Evolutionary conservation across 2,888 invertebrate species (phyloP).

Genomic region (Drosophila mercatorum): DNA sequence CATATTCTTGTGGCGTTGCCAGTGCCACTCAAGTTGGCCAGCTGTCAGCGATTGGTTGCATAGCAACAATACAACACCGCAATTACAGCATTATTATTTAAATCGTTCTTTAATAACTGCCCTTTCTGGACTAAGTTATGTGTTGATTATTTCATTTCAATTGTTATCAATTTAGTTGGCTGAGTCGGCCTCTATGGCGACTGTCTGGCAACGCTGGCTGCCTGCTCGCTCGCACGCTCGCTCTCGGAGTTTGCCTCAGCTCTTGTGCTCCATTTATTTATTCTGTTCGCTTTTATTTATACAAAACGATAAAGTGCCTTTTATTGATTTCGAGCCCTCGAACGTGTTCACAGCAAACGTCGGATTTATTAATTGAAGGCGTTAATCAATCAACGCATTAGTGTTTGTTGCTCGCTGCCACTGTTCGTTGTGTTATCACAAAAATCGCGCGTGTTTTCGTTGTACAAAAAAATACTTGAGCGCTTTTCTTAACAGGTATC

Average conservation of each 20-base stretch:
- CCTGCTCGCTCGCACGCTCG: constrained; percentile 27
- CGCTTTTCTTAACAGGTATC: constrained; percentile 44
- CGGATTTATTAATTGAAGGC: constrained; percentile 63
- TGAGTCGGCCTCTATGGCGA: not conserved
- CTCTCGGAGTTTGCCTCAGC: constrained; percentile 45
- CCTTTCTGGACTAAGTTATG: not conserved
- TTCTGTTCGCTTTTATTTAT: constrained; percentile 70
- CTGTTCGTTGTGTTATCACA: constrained; percentile 58
- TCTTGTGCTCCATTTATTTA: constrained; percentile 62
- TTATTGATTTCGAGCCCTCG: constrained; percentile 60
- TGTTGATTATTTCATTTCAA: not conserved
- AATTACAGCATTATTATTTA: not conserved
- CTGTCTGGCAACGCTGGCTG: constrained; percentile 61
- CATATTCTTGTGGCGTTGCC: constrained; percentile 57
- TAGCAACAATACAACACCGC: constrained; percentile 3
- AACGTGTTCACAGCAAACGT: constrained; percentile 31
- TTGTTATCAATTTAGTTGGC: constrained; percentile 28
- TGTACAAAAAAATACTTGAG: constrained; percentile 16
- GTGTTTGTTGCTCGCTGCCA: constrained; percentile 30
- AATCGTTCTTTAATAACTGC: not conserved
- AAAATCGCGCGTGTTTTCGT: constrained; percentile 23
- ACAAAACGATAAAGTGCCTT: constrained; percentile 54
- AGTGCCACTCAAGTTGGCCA: constrained; percentile 7
- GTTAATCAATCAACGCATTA: constrained; percentile 62
- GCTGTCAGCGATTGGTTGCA: constrained; percentile 21